Evolutionary conservation across 2,113 vertebrate genomes (phyloP).

Genomic region (Poeciliopsis prolifica): DNA sequence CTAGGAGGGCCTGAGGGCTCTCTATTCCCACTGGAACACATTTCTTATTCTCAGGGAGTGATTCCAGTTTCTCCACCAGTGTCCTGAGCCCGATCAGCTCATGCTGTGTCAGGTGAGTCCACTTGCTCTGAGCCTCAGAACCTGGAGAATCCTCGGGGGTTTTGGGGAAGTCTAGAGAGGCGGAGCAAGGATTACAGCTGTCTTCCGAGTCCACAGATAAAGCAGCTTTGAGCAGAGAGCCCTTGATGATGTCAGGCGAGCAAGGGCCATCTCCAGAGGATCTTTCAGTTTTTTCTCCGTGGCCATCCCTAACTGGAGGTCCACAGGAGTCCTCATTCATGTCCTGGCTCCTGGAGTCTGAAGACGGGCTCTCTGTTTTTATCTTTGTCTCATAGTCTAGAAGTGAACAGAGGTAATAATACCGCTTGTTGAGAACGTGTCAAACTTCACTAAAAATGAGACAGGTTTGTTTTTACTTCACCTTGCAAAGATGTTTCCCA

Average conservation of each 20-base stretch:
- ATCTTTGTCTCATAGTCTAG: slow-evolving; percentile 86
- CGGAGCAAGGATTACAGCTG: slow-evolving; percentile 75
- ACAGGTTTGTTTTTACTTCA: no score
- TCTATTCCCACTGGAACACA: slow-evolving; percentile 92
- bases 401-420: slow-evolving; percentile 8
- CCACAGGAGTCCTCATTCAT: slow-evolving; percentile 91
- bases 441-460: neutral
- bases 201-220: slow-evolving; percentile 88
- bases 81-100: slow-evolving; percentile 91
- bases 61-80: slow-evolving; percentile 94
- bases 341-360: slow-evolving; percentile 88
- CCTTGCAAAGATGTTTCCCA: no score
- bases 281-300: slow-evolving; percentile 68
- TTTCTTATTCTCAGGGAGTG: slow-evolving; percentile 93
- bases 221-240: slow-evolving; percentile 83
- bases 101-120: slow-evolving; percentile 94
- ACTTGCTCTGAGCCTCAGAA: slow-evolving; percentile 82
- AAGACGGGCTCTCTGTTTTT: slow-evolving; percentile 87
- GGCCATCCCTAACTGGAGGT: slow-evolving; percentile 80
- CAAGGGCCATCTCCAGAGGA: slow-evolving; percentile 74
- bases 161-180: slow-evolving; percentile 82
- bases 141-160: slow-evolving; percentile 86
- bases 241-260: slow-evolving; percentile 82
- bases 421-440: neutral
- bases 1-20: slow-evolving; percentile 89